Evolutionary conservation across 2,888 invertebrate genomes (phyloP).

Genomic region (Neoitamus cyanurus): DNA sequence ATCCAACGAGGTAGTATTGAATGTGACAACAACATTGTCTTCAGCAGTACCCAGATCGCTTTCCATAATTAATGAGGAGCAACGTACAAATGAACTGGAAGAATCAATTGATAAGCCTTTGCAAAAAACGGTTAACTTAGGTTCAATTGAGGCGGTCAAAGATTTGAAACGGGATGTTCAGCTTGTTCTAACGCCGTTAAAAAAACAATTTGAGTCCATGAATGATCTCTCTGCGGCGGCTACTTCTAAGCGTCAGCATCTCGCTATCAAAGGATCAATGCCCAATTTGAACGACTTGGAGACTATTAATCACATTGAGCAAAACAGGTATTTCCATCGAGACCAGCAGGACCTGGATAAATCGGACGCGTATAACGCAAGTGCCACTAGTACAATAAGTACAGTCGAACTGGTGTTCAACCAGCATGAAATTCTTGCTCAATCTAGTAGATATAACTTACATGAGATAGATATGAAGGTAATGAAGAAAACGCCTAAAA

Average conservation of each 20-base stretch:
- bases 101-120: background rate
- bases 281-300: constrained; percentile 65
- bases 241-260: constrained; percentile 57
- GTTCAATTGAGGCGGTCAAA: background rate
- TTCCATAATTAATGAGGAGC: constrained; percentile 62
- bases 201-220: constrained; percentile 65
- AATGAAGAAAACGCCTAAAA: background rate
- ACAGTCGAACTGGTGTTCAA: constrained; percentile 60
- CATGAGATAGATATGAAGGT: constrained; percentile 56
- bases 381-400: constrained; percentile 58
- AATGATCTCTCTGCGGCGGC: constrained; percentile 60
- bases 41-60: constrained; percentile 56
- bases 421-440: constrained; percentile 65
- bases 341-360: constrained; percentile 48
- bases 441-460: constrained; percentile 65
- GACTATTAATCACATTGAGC: constrained; percentile 63
- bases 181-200: constrained; percentile 62
- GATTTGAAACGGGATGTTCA: constrained; percentile 62
- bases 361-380: constrained; percentile 56
- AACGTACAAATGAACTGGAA: constrained; percentile 21
- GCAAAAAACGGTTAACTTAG: constrained; percentile 49
- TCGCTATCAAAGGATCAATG: constrained; percentile 64
- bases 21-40: constrained; percentile 59
- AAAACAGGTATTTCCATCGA: constrained; percentile 62
- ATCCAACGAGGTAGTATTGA: background rate